phyloP scores from a whole-genome alignment of 1,140 invertebrate species.

The Aphaenogaster ashmeadi region DNA sequence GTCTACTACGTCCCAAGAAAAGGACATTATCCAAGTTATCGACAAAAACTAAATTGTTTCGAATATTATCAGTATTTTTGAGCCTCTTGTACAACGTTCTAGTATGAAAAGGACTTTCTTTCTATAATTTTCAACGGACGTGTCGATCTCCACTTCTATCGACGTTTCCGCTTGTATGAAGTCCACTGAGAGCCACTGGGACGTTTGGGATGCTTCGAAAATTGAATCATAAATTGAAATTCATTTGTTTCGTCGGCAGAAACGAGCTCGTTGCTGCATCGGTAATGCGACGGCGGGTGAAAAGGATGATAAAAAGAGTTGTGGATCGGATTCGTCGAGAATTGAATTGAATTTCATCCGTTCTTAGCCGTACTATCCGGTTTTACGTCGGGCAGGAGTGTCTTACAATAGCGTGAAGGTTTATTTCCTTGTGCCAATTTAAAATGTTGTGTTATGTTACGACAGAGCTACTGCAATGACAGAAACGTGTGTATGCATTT shows the following conservation, averaged over 20 bases:
- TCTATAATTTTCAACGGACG: conserved; percentile 15
- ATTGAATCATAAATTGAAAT: conserved; percentile 78
- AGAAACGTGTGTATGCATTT: background rate
- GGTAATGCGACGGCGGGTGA: conserved; percentile 50
- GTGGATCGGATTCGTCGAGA: conserved; percentile 68
- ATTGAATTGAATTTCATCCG: conserved; percentile 64
- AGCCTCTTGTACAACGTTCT: too few species aligned
- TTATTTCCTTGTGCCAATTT: conserved; percentile 19
- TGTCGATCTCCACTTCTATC: conserved; percentile 15
- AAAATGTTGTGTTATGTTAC: background rate
- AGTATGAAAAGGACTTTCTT: background rate
- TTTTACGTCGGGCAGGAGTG: background rate
- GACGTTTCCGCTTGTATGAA: background rate
- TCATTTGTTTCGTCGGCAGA: conserved; percentile 70
- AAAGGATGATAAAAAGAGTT: conserved; percentile 46
- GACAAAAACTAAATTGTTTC: background rate
- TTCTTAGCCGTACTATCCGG: background rate
- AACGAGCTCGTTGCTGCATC: conserved; percentile 61
- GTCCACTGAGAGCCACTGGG: background rate
- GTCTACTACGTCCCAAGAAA: too few species aligned
- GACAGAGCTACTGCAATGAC: background rate
- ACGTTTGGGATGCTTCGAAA: conserved; percentile 66
- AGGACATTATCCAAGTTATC: too few species aligned
- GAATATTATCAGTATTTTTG: background rate
- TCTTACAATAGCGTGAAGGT: background rate